Base-by-base conservation (phyloP, 2,888 invertebrate genomes). In the Drosophila acutilabella region DNA sequence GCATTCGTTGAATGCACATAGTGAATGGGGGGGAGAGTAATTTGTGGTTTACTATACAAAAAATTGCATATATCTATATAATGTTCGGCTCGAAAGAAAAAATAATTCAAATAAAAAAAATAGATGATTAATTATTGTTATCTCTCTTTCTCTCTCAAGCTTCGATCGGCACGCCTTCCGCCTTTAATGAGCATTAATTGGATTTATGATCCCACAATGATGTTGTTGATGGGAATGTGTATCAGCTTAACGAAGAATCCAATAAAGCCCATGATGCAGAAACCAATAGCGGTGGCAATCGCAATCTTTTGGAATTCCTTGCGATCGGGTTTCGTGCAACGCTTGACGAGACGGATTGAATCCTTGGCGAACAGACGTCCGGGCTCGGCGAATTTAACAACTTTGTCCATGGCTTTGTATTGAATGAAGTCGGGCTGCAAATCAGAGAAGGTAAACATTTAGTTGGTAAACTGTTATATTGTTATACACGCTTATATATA, bases 261-360 rank as follows among this genome's bases (percentile, higher is more conserved):
- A 92, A 99, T 99, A 94, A 99, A 99, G 64, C 99, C 99, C 99
- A 99, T 99, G 93, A 99, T 99, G 93, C 98, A 98, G 94, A 99
- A 99, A 64, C 99, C 99, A 91, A 99, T 98, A 4, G 99, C 99
- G 69, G 99, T 99, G 62, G 99, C 99, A 86, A 99, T 97, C 26
- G 99, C 99, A 90, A 99, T 99, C 94, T 99, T 99, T 93, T 99
- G 99, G 93, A 99, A 99, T 93, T 99, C 99, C 96, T 98, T 98
- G 91, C 99, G 96, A 92, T 99, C 99, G 59, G 99, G 99, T 93
- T 99, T 99, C 64, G 99, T 99, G 93, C 99, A 99, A 92, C 99
- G 96, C 93, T 99, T 99, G 42, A 99, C 98, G 91, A 99, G 95
- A 93, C 99, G 95, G 90, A 99, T 95, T 33, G 99, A 99, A 93